phyloP scores from a whole-genome alignment of 2,797 vertebrate species.

The Enteromius trimaculatus region DNA sequence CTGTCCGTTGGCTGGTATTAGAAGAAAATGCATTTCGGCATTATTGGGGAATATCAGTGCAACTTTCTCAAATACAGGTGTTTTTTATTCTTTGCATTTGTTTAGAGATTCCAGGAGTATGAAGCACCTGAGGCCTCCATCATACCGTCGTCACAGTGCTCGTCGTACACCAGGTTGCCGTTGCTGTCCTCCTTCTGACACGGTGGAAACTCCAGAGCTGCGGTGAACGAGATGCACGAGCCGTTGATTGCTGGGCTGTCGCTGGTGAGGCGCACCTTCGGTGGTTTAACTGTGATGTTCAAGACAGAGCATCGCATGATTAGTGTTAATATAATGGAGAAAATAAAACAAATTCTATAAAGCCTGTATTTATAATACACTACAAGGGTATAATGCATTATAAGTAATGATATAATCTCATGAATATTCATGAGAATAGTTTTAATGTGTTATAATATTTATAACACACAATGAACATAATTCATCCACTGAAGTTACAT shows the following conservation, averaged over 20 bases:
- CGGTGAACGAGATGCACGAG: constrained; percentile 84
- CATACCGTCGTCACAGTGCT: constrained; percentile 85
- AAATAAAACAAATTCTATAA: neutral
- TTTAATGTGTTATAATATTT: no score
- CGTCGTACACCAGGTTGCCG: constrained; percentile 83
- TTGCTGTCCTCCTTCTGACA: constrained; percentile 85
- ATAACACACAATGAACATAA: no score
- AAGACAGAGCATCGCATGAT: constrained; percentile 13
- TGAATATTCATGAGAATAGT: no score
- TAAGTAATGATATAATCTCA: no score
- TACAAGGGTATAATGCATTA: no score
- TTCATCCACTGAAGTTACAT: no score
- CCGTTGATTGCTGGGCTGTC: constrained; percentile 91
- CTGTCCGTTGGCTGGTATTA: constrained; percentile 70
- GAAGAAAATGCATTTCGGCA: neutral
- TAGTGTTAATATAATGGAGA: neutral
- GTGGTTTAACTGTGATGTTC: constrained; percentile 74
- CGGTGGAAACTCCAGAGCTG: constrained; percentile 84
- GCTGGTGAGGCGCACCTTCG: constrained; percentile 82
- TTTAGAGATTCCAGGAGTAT: neutral
- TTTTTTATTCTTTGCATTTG: neutral
- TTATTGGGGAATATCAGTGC: neutral
- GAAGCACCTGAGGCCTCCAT: constrained; percentile 70
- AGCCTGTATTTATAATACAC: no score
- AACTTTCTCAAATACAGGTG: neutral